Conservation (phyloP, 2,113 vertebrate species). For the Oceanites oceanicus region DNA sequence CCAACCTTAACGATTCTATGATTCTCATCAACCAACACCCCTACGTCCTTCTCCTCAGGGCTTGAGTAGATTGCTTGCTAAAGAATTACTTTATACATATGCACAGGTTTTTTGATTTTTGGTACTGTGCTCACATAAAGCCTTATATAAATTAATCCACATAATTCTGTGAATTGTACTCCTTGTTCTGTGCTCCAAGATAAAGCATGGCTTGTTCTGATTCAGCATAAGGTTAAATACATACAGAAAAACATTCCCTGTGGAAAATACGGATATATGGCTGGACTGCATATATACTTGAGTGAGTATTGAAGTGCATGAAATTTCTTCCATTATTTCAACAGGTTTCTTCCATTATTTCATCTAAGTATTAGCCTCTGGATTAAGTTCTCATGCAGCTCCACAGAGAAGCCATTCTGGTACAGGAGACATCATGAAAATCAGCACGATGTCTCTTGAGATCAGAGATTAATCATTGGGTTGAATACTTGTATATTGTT, state of each 20-base stretch:
- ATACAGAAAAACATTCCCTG: neutral
- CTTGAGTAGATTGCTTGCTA: no score
- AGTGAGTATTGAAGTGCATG: neutral
- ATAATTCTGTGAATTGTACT: neutral
- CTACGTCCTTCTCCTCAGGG: no score
- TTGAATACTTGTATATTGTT: neutral
- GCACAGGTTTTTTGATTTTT: neutral
- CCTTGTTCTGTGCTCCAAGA: neutral
- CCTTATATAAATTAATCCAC: neutral
- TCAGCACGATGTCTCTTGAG: accelerated
- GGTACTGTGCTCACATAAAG: neutral
- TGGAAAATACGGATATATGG: neutral
- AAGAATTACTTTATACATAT: neutral
- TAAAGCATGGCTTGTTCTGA: neutral
- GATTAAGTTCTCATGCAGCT: neutral
- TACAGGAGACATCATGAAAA: neutral
- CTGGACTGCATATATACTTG: neutral
- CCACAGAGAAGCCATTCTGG: neutral
- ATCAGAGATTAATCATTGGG: neutral
- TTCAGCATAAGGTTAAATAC: neutral
- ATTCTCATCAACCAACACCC: no score
- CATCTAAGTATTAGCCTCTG: neutral
- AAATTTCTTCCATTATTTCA: neutral
- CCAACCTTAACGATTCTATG: no score
- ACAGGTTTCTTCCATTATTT: neutral